These are phyloP conservation scores for Hiodon tergisus DNA, from an alignment of 2,113 vertebrate genomes.

Conservation along the genomic window DNA sequence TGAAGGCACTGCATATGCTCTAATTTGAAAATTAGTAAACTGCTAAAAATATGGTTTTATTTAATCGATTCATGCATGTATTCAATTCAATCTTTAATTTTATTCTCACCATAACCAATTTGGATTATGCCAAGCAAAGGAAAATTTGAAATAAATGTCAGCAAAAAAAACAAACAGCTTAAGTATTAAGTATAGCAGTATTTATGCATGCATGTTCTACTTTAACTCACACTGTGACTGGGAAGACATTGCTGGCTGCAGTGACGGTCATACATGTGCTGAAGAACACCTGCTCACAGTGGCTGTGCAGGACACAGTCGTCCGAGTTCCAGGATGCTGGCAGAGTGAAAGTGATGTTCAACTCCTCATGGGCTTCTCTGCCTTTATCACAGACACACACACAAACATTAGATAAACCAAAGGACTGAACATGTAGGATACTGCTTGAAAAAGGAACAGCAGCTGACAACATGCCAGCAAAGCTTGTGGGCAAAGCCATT, in stretches of 20 bases:
- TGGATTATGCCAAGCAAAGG: too few relatives aligned
- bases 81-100: too few relatives aligned
- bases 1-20: too few relatives aligned
- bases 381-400: conserved; percentile 57
- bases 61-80: too few relatives aligned
- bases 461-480: neutral
- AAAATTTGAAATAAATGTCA: neutral
- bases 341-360: conserved; percentile 93
- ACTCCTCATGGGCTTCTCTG: conserved; percentile 88
- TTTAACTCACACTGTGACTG: conserved; percentile 87
- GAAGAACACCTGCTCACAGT: conserved; percentile 94
- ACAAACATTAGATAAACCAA: conserved; percentile 18
- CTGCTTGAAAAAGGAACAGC: neutral
- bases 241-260: conserved; percentile 79
- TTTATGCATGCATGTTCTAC: neutral
- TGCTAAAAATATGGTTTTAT: too few relatives aligned
- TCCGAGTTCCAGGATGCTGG: conserved; percentile 89
- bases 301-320: conserved; percentile 87
- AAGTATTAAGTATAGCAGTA: conserved; percentile 2
- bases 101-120: neutral
- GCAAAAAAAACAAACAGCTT: neutral
- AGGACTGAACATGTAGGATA: neutral
- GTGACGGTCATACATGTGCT: conserved; percentile 92
- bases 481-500: neutral
- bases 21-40: too few relatives aligned